A percentile compares a stretch with the other conserved stretches of the same genome.
These are phyloP conservation scores for Drosophila santomea DNA, from an alignment of 1,140 invertebrate species.

Conservation along the genomic window DNA sequence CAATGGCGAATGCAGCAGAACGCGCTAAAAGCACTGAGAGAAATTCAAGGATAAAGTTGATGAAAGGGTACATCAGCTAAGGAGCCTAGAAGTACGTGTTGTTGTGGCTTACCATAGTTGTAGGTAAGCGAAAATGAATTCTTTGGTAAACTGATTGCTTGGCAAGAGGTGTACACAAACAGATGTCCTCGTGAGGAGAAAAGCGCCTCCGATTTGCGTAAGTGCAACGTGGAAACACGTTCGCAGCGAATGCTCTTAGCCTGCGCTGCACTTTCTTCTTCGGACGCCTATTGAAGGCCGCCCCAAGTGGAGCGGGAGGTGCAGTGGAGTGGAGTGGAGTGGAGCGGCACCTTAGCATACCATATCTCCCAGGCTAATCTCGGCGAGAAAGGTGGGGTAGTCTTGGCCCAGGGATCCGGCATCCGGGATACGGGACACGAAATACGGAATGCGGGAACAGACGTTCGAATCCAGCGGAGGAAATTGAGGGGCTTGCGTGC, in stretches of 20 bases:
- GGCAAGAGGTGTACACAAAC: no score
- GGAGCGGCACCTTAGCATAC: constrained; percentile 66
- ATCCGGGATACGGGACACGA: not conserved
- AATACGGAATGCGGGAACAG: not conserved
- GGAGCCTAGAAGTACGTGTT: no score
- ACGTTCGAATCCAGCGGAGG: constrained; percentile 2
- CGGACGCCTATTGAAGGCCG: constrained; percentile 46
- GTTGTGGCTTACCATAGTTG: no score
- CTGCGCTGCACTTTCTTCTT: constrained; percentile 64
- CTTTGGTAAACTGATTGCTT: not conserved
- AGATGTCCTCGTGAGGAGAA: not conserved
- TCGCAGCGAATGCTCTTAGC: constrained; percentile 47
- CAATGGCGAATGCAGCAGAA: constrained; percentile 53
- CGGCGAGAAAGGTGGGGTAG: constrained; percentile 6
- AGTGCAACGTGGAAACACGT: constrained; percentile 57
- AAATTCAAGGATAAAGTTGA: not conserved
- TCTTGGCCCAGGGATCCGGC: constrained; percentile 7
- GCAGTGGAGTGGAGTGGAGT: constrained; percentile 20
- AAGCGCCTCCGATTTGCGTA: not conserved
- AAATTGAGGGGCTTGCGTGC: constrained; percentile 1
- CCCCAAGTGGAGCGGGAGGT: constrained; percentile 21
- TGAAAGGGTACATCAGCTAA: no score
- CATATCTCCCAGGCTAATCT: constrained; percentile 73
- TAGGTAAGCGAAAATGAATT: not conserved
- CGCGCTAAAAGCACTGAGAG: constrained; percentile 34